A percentile compares a stretch with the other conserved stretches of the same genome.
Evolutionary conservation across 2,113 vertebrate genomes (phyloP).

Genomic region (Aplodontia rufa): DNA sequence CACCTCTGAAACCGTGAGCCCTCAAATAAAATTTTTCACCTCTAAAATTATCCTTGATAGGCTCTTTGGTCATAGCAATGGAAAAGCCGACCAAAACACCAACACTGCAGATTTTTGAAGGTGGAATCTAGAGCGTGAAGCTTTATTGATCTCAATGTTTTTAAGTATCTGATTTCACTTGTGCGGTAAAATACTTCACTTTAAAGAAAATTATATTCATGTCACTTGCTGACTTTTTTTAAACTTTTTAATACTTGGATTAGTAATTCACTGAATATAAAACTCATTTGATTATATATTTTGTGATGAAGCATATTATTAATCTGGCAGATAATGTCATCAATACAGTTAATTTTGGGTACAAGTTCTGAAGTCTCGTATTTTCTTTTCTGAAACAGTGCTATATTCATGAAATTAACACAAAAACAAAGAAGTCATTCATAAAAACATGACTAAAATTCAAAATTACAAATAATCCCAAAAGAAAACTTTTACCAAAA

Average conservation of each 20-base stretch:
- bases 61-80: too few relatives aligned
- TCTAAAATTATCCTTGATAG: too few relatives aligned
- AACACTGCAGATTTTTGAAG: background rate
- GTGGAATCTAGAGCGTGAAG: background rate
- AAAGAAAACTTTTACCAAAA: conserved; percentile 5
- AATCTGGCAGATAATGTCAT: background rate
- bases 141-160: background rate
- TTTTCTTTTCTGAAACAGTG: conserved; percentile 13
- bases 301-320: background rate
- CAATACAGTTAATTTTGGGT: background rate
- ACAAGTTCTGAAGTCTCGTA: background rate
- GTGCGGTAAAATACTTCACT: background rate
- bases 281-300: background rate
- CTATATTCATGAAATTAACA: background rate
- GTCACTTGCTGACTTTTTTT: background rate
- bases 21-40: too few relatives aligned
- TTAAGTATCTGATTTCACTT: background rate
- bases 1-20: too few relatives aligned
- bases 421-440: background rate
- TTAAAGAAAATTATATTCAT: background rate
- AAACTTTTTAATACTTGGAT: background rate
- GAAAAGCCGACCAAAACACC: too few relatives aligned
- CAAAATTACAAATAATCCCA: background rate
- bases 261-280: background rate
- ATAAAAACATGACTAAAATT: background rate